Conservation (phyloP, 1,140 invertebrate species). For the Diorhabda carinulata region DNA sequence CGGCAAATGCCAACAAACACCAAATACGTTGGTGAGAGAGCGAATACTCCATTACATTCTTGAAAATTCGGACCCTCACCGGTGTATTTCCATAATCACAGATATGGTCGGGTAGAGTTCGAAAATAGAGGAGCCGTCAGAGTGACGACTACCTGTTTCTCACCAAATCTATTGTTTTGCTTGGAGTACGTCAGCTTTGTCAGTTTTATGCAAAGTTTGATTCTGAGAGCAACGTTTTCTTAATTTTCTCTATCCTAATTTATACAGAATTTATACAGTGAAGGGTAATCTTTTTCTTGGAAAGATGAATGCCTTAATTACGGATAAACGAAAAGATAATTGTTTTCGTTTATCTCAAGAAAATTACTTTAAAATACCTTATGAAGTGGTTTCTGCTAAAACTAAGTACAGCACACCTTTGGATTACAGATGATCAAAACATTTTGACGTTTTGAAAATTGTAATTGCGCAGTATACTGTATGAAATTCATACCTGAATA, state of each 20-base stretch:
- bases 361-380: conserved; percentile 26
- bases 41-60: conserved; percentile 17
- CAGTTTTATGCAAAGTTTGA: conserved; percentile 16
- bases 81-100: conserved; percentile 19
- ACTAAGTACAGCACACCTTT: conserved; percentile 23
- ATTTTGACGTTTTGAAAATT: background rate
- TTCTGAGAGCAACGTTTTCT: background rate
- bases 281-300: conserved; percentile 12
- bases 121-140: conserved; percentile 5
- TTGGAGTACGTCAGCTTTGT: background rate
- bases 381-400: conserved; percentile 24
- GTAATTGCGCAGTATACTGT: background rate
- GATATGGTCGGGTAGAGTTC: conserved; percentile 13
- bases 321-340: conserved; percentile 27
- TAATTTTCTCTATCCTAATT: background rate
- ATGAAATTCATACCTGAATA: background rate
- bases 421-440: conserved; percentile 19
- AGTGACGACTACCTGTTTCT: background rate
- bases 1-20: conserved; percentile 18
- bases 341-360: conserved; percentile 29
- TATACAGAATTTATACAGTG: background rate
- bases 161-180: background rate
- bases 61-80: conserved; percentile 17
- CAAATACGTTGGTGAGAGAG: conserved; percentile 21
- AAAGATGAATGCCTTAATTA: conserved; percentile 22